Base-by-base conservation (phyloP, 2,888 invertebrate species). In the Trissoscelio sp. region DNA sequence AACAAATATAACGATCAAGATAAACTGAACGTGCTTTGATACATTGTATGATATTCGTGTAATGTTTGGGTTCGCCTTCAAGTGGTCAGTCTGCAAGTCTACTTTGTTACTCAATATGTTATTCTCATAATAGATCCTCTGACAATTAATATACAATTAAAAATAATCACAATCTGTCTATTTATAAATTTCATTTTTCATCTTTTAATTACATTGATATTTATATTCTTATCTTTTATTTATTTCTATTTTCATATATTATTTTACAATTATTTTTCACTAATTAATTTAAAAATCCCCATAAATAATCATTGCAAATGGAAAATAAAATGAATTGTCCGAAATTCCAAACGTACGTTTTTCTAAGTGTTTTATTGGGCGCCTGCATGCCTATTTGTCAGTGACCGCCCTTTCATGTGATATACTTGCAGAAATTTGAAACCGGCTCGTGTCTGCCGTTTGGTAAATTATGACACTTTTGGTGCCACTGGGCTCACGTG, bases 371-470 rank as follows among this genome's bases (percentile, higher is more conserved):
- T 80, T 73, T 60, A 73, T 73, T 69, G 24, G 57, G 34, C 74
- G 73, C 58, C 69, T 34, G 55, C 1, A 14, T 7, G 37, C 20
- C 67, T 46, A 74, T 79, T 79, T 69, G 74, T 73, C 74, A 69
- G 24, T 28, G 51, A 69, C 74, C 73, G 79, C 69, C 55, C 39
- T 74, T 67, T 55, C 46, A 55, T 55, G 34, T 55, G 14, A 37
- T 51, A 44, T 28, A 34, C 74, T 53, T 69, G 73, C 74, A 79
- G 79, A 79, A 79, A 79, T 74, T 58, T 31, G 74, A 79, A 12
- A 28, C 64, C 44, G 58, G 55, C 74, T 70, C 69, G 74, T 70
- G 79, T 80, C 79, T 73, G 28, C 55, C 58, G 55, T 11, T 16
- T 9, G 12, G 22, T 62, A 20, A 80, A 69, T 80, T 74, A 80